Conservation (phyloP, 2,888 invertebrate species). For the Ophioninae sp. region DNA sequence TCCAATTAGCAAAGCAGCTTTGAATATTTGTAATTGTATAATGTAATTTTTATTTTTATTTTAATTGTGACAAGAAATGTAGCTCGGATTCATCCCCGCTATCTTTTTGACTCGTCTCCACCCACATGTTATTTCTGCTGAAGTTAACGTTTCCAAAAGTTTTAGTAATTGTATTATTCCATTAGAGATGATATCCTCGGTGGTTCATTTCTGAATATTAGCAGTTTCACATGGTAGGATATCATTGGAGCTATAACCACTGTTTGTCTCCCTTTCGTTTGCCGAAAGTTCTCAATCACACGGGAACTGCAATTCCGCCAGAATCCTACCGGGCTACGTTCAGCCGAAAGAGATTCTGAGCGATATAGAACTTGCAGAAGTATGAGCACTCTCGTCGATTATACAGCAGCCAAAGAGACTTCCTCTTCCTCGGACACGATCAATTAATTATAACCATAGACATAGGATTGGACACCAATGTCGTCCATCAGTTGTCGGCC, state of each 20-base stretch:
- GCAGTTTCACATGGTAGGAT: neutral
- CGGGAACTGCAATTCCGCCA: neutral
- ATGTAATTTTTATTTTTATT: too few relatives aligned
- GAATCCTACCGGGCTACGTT: neutral
- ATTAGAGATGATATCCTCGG: neutral
- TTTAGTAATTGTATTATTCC: neutral
- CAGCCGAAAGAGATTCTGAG: neutral
- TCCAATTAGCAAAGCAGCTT: too few relatives aligned
- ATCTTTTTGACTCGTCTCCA: too few relatives aligned
- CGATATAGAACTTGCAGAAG: neutral
- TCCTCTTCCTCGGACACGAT: neutral
- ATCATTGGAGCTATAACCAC: neutral
- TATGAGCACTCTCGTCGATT: neutral
- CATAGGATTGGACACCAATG: neutral
- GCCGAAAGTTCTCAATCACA: neutral
- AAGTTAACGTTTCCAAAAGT: too few relatives aligned
- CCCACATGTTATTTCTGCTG: too few relatives aligned
- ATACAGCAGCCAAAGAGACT: neutral
- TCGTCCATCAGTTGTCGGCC: neutral
- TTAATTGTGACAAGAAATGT: too few relatives aligned
- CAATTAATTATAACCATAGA: neutral
- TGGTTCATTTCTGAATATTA: neutral
- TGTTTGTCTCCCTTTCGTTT: neutral
- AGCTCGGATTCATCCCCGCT: too few relatives aligned
- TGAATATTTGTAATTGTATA: too few relatives aligned